Conservation (phyloP, 23 tunicate species). For the Halocynthia roretzi region DNA sequence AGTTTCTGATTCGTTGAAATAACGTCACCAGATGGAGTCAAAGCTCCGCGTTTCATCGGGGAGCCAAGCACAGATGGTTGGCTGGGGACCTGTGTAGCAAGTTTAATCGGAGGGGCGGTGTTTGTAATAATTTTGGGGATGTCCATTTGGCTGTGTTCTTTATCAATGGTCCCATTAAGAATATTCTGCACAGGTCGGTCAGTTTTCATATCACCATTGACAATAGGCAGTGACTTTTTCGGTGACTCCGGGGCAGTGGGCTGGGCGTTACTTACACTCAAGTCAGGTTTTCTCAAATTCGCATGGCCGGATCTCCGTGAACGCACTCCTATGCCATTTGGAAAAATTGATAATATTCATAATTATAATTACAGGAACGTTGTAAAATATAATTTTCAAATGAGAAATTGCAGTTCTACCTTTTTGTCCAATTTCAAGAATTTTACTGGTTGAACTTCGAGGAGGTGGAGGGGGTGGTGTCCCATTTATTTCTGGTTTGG, state of each 20-base stretch:
- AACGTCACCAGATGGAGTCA: conserved; percentile 36
- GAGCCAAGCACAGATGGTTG: neutral
- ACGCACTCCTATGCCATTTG: no score
- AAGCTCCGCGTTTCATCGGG: neutral
- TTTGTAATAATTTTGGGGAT: conserved; percentile 1
- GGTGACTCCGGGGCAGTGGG: neutral
- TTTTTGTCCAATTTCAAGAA: conserved; percentile 40
- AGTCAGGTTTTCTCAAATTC: no score
- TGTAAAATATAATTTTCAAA: no score
- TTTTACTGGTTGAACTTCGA: conserved; percentile 47
- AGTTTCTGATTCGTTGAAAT: conserved; percentile 57
- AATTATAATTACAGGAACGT: no score
- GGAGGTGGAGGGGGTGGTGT: conserved; percentile 70
- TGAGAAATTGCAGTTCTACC: conserved; percentile 13
- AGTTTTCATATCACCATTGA: neutral
- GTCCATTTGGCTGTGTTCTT: neutral
- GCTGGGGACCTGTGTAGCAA: neutral
- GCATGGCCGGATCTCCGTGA: no score
- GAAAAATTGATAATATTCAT: no score
- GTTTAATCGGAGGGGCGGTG: neutral
- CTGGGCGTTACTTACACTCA: neutral
- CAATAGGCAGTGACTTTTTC: neutral
- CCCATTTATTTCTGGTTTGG: no score
- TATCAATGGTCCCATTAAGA: no score
- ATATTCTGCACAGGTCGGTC: neutral